These are phyloP conservation scores for Drosophila infuscata DNA, from an alignment of 2,888 invertebrate genomes.

Conservation along the genomic window DNA sequence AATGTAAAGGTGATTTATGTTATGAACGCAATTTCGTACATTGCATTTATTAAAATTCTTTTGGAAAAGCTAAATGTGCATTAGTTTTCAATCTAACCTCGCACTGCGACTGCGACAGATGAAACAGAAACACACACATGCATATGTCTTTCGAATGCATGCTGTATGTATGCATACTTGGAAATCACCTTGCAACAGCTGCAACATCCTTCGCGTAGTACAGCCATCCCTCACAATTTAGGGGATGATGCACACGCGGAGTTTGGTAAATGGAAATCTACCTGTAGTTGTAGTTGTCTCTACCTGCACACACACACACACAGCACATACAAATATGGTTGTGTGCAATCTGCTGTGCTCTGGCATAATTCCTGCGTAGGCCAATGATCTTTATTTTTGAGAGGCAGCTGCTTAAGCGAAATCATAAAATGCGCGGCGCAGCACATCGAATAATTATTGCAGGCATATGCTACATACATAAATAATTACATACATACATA, in stretches of 20 bases:
- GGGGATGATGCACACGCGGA: slow-evolving; percentile 54
- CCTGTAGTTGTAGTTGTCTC: slow-evolving; percentile 60
- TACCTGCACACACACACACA: slow-evolving; percentile 46
- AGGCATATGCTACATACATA: slow-evolving; percentile 12
- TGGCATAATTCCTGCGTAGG: slow-evolving; percentile 70
- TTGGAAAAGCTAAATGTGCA: background rate
- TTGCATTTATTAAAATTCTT: background rate
- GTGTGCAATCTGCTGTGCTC: slow-evolving; percentile 56
- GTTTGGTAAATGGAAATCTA: slow-evolving; percentile 60
- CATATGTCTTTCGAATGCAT: slow-evolving; percentile 30
- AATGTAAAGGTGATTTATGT: background rate
- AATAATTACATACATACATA: background rate
- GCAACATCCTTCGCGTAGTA: slow-evolving; percentile 60
- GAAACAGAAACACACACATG: slow-evolving; percentile 30
- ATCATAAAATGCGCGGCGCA: slow-evolving; percentile 59
- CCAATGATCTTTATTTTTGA: slow-evolving; percentile 69
- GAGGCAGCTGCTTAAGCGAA: slow-evolving; percentile 55
- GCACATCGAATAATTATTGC: slow-evolving; percentile 55
- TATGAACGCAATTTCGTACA: background rate
- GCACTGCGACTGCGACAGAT: slow-evolving; percentile 36
- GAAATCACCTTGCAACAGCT: slow-evolving; percentile 82
- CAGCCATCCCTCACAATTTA: slow-evolving; percentile 62
- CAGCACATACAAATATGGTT: slow-evolving; percentile 23
- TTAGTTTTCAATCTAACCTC: slow-evolving; percentile 35
- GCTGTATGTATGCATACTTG: slow-evolving; percentile 32